phyloP scores from a whole-genome alignment of 2,113 vertebrate genomes.

The Vicugna pacos region DNA sequence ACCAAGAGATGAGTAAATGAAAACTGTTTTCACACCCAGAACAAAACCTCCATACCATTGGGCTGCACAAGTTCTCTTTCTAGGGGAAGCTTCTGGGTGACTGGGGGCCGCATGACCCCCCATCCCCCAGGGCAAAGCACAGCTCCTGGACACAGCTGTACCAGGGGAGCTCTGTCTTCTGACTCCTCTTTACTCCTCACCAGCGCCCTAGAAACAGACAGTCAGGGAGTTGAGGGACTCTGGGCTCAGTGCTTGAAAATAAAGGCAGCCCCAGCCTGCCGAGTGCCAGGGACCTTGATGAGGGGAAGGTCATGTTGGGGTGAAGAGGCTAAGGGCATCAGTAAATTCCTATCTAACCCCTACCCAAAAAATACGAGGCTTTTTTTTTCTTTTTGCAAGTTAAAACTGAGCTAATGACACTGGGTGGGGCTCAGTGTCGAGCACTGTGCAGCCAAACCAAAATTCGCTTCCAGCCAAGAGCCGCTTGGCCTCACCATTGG shows the following conservation, averaged over 20 bases:
- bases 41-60: neutral
- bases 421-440: slow-evolving; percentile 93
- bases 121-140: neutral
- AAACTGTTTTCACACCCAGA: neutral
- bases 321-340: slow-evolving; percentile 78
- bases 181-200: neutral
- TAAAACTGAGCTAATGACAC: slow-evolving; percentile 95
- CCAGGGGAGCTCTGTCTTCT: neutral
- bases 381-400: slow-evolving; percentile 85
- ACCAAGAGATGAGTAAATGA: neutral
- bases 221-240: neutral
- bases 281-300: neutral
- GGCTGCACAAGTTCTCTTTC: neutral
- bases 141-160: neutral
- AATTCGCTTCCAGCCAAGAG: slow-evolving; percentile 92
- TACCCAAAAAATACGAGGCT: neutral
- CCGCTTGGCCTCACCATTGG: slow-evolving; percentile 90
- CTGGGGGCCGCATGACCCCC: neutral
- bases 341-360: slow-evolving; percentile 69
- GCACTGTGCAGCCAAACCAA: slow-evolving; percentile 92
- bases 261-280: neutral
- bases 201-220: neutral
- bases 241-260: neutral
- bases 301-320: neutral
- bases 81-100: neutral